A percentile compares a stretch with the other conserved stretches of the same genome.
phyloP scores from a whole-genome alignment of 2,888 invertebrate species.

The Clepsis dumicolana region DNA sequence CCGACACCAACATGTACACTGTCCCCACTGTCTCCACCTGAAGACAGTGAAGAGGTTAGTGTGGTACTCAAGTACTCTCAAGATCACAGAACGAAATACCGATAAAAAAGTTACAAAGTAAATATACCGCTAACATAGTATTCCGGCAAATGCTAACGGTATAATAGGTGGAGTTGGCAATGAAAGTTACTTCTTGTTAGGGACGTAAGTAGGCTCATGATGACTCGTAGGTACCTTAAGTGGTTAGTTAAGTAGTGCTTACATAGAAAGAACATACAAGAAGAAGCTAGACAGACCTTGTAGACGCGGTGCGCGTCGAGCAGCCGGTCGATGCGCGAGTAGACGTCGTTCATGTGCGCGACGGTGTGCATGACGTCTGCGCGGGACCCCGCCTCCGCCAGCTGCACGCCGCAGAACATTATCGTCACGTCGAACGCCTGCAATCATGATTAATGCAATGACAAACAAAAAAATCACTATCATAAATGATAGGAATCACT shows the following conservation, averaged over 20 bases:
- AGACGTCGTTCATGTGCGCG: conserved; percentile 94
- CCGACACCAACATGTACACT: conserved; percentile 96
- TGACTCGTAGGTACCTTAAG: too few relatives aligned
- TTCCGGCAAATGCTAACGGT: too few relatives aligned
- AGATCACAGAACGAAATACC: too few relatives aligned
- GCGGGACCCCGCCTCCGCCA: conserved; percentile 73
- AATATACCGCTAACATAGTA: too few relatives aligned
- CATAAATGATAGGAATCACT: too few relatives aligned
- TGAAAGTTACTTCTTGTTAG: too few relatives aligned
- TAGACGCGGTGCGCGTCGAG: conserved; percentile 95
- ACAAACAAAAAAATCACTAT: not conserved
- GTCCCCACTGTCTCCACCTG: conserved; percentile 97
- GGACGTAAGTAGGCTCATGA: too few relatives aligned
- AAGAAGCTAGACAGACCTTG: conserved; percentile 89
- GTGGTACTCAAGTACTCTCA: too few relatives aligned
- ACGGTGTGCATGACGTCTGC: conserved; percentile 91
- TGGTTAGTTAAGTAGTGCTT: not conserved
- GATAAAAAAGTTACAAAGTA: too few relatives aligned
- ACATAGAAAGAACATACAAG: too few relatives aligned
- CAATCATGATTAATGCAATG: conserved; percentile 13
- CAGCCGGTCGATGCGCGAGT: conserved; percentile 93
- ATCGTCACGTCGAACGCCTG: conserved; percentile 93
- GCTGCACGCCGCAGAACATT: conserved; percentile 91
- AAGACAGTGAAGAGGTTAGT: not conserved
- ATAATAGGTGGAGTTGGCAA: too few relatives aligned